Base-by-base conservation (phyloP, 37 sponge, comb jelly and placozoan genomes). In the Agelas oroides region DNA sequence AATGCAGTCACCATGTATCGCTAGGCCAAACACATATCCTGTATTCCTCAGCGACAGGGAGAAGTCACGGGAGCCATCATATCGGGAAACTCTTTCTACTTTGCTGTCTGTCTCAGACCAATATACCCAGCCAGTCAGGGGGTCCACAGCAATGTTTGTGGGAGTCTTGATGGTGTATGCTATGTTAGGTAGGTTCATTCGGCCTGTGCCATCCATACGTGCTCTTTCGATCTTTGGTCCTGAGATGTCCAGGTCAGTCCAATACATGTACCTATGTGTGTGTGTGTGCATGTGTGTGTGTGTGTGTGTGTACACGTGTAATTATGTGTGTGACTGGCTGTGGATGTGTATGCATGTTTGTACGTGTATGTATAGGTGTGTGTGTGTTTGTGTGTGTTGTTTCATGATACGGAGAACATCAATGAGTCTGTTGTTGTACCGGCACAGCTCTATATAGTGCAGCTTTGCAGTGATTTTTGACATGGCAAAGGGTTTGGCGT, bases 111-210 rank as follows among this genome's bases (percentile, higher is more conserved):
- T 35, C 0, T 83, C 74, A 11, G 68, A 25, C 84, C 84, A 89
- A 65, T 79, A 89, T 31, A 89, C 68, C 12, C 30, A 21, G 23
- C 76, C 57, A 16, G 75, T 73, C 2, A 23, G 46, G 1, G 64
- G 32, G 67, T 89, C 85, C 0, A 79, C 66, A 14, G 79, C 62
- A 0, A 89, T 77, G 32, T 35, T 39, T 53, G 78, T 65, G 34
- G 84, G 79, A 57, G 11, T 1, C 0, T 68, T 37, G 12, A 61
- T 73, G 38, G 24, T 23, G 19, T 65, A 0, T 2, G 53, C 0
- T 68, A 8, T 16, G 1, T 19, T 1, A 2, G 66, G 55, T 2
- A 71, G n/a, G 1, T 57, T 34, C 2, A 1, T 25, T 1, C 75
- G 59, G 13, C 71, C 61, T 5, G 41, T 56, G 23, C 86, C 86